Evolutionary conservation across 2,113 vertebrate species (phyloP), one percentile per base, ranked within the genome.

Genomic region (Scalopus aquaticus): DNA sequence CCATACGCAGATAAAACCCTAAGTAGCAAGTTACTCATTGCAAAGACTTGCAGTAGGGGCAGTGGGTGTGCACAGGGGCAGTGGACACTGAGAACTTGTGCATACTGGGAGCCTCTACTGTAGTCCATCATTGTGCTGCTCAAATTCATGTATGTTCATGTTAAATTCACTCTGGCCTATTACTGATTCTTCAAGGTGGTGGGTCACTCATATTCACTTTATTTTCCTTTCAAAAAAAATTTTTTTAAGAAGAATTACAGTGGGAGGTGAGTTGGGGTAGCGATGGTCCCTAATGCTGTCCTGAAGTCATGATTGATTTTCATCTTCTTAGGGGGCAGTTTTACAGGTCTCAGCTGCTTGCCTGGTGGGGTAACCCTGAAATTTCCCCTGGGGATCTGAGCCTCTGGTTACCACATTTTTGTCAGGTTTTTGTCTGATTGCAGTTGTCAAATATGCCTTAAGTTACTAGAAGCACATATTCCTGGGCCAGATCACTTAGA

Each of bases 341-440:
- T 88, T 91, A 15, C 67, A 54, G 65, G 9, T 76, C 17, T 82
- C 32, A 39, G 44, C 74, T 72, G 24, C 81, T 70, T 88, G 37
- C 6, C 19, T 60, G 13, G 22, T 79, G 39, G 65, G 30, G 26
- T 58, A 74, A 65, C 28, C n/a, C 26, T 84, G 80, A 70, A 46
- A 72, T 70, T 11, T 70, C 20, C 20, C 30, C 20, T 58, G 73
- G 82, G 20, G 28, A 56, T 72, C 30, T 67, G 15, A 65, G 56
- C 12, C 51, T 39, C 51, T 56, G 26, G n/a, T 39, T 26, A 76
- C 22, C 76, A 60, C 26, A 42, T 19, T 83, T 85, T 78, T 76
- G 46, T 90, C 65, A 42, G 70, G 39, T 32, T 56, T 56, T 24
- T 56, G 54, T 93, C 67, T 69, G 54, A 64, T 37, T 67, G 46